Conservation (phyloP, 2,888 invertebrate genomes). For the Acanthosepion esculentum region DNA sequence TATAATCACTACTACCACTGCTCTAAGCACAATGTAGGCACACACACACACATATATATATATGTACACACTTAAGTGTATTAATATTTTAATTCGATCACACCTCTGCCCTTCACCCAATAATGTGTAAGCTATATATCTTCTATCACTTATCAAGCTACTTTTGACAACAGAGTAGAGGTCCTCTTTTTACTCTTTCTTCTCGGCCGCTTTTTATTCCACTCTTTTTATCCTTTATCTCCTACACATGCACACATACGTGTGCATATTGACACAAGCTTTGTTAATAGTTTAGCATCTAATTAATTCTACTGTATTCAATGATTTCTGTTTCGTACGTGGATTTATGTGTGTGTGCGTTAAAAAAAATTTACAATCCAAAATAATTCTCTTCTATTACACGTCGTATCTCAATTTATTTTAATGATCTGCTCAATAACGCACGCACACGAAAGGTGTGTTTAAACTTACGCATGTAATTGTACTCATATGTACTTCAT, state of each 20-base stretch:
- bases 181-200: neutral
- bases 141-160: too few relatives aligned
- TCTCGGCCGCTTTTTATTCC: too few relatives aligned
- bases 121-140: neutral
- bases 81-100: neutral
- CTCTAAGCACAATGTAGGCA: neutral
- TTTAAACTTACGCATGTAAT: neutral
- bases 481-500: slow-evolving; percentile 12
- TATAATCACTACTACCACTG: neutral
- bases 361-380: too few relatives aligned
- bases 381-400: too few relatives aligned
- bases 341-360: neutral
- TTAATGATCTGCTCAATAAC: too few relatives aligned
- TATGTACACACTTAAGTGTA: neutral
- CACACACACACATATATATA: neutral
- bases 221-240: neutral
- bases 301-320: neutral
- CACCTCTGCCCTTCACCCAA: neutral
- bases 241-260: neutral
- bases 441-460: too few relatives aligned
- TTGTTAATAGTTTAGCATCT: neutral
- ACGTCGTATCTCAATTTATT: too few relatives aligned
- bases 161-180: neutral
- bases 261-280: neutral
- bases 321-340: neutral